Conservation (phyloP, 2,797 vertebrate genomes). For the Labroides dimidiatus region DNA sequence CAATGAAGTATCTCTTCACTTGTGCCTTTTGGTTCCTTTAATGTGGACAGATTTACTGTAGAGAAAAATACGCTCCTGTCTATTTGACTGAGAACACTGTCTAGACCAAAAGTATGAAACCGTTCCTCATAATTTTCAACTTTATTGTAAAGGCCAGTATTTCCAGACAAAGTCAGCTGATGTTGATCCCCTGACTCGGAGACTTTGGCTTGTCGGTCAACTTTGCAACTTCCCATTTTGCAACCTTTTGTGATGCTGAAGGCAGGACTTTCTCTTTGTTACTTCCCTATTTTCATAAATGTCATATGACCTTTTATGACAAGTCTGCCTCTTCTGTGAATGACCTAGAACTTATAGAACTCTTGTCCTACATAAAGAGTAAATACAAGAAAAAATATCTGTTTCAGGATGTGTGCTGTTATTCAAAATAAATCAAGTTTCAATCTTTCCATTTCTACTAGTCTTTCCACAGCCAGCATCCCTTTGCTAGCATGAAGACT, state of each 20-base stretch:
- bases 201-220: neutral
- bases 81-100: neutral
- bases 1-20: slow-evolving; percentile 22
- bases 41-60: neutral
- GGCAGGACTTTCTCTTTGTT: slow-evolving; percentile 58
- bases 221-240: slow-evolving; percentile 64
- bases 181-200: slow-evolving; percentile 23
- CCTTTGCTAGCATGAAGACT: too few relatives aligned
- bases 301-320: slow-evolving; percentile 49
- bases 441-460: neutral
- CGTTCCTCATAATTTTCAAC: neutral
- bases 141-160: slow-evolving; percentile 50
- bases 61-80: neutral
- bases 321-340: slow-evolving; percentile 7
- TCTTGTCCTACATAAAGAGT: neutral
- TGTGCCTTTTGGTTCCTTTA: slow-evolving; percentile 4
- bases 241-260: slow-evolving; percentile 50
- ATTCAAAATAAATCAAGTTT: neutral
- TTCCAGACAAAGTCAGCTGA: slow-evolving; percentile 39
- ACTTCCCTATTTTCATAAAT: slow-evolving; percentile 64
- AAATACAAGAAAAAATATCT: slow-evolving; percentile 7
- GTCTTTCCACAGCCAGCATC: too few relatives aligned
- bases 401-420: neutral
- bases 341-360: neutral
- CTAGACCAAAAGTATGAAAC: neutral